A percentile compares a stretch with the other conserved stretches of the same genome.
phyloP scores from a whole-genome alignment of 2,113 vertebrate genomes.

The Dicentrarchus labrax region DNA sequence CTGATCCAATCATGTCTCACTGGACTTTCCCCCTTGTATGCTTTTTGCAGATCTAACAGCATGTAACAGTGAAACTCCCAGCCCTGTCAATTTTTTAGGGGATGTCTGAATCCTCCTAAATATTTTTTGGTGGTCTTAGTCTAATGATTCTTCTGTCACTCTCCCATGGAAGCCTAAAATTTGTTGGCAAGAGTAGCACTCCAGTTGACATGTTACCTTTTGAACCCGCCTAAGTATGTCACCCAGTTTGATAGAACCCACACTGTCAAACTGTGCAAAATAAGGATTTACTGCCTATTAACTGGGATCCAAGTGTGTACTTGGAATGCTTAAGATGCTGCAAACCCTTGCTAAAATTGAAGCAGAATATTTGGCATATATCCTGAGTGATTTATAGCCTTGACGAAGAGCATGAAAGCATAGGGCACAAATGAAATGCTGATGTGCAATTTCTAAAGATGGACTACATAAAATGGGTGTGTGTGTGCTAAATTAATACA shows the following conservation, averaged over 20 bases:
- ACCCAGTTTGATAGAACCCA: slow-evolving; percentile 57
- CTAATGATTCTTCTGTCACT: slow-evolving; percentile 31
- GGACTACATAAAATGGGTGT: background rate
- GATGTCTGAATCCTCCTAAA: slow-evolving; percentile 32
- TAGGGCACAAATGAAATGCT: slow-evolving; percentile 15
- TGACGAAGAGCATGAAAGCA: slow-evolving; percentile 31
- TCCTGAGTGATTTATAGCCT: slow-evolving; percentile 37
- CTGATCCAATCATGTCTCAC: slow-evolving; percentile 38
- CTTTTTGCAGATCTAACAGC: slow-evolving; percentile 58
- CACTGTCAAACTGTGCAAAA: slow-evolving; percentile 45
- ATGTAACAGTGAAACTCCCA: slow-evolving; percentile 46
- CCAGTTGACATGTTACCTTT: slow-evolving; percentile 64
- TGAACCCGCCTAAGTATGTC: slow-evolving; percentile 72
- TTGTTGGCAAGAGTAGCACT: slow-evolving; percentile 41
- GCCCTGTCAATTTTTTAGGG: slow-evolving; percentile 61
- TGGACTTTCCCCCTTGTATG: slow-evolving; percentile 23
- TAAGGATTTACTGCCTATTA: slow-evolving; percentile 69
- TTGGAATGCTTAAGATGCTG: slow-evolving; percentile 37
- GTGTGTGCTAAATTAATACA: background rate
- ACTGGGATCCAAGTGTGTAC: slow-evolving; percentile 37
- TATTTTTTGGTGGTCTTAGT: slow-evolving; percentile 25
- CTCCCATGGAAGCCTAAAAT: slow-evolving; percentile 27
- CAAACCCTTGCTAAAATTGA: slow-evolving; percentile 33
- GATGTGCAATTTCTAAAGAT: slow-evolving; percentile 14
- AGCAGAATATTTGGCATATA: slow-evolving; percentile 27